Conservation (phyloP, 2,113 vertebrate genomes). For the Stigmatopora nigra region DNA sequence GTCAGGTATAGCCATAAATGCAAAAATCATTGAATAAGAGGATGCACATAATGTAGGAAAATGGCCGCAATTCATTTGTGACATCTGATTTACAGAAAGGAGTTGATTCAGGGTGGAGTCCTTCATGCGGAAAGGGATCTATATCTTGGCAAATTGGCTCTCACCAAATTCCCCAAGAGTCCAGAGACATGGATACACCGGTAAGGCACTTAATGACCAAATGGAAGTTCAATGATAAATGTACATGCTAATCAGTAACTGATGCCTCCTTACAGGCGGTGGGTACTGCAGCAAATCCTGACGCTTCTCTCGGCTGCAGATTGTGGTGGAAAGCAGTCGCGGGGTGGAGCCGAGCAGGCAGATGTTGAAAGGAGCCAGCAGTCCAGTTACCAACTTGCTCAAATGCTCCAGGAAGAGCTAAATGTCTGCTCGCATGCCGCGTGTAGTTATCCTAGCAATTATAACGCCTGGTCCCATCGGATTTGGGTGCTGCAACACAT, state of each 20-base stretch:
- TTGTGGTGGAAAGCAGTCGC: constrained; percentile 66
- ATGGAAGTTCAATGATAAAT: neutral
- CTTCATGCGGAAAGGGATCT: constrained; percentile 89
- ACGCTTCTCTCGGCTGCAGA: constrained; percentile 66
- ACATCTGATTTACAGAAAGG: constrained; percentile 76
- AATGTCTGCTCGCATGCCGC: constrained; percentile 89
- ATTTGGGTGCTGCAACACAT: constrained; percentile 94
- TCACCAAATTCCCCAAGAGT: constrained; percentile 97
- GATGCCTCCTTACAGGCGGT: constrained; percentile 71
- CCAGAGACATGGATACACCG: constrained; percentile 99
- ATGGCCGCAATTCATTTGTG: neutral
- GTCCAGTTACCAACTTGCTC: constrained; percentile 67
- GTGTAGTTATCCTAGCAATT: constrained; percentile 91
- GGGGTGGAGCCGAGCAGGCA: constrained; percentile 46
- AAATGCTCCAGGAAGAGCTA: constrained; percentile 82
- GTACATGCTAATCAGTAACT: neutral
- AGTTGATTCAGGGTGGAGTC: constrained; percentile 83
- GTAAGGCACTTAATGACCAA: constrained; percentile 50
- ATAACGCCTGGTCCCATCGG: constrained; percentile 98
- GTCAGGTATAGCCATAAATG: constrained; percentile 76
- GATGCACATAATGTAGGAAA: too few species aligned
- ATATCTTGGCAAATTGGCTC: constrained; percentile 87
- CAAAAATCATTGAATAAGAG: too few species aligned
- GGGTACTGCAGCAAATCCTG: constrained; percentile 86
- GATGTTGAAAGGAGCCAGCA: constrained; percentile 40